Conservation (phyloP, 2,797 vertebrate genomes). For the Coluber constrictor region DNA sequence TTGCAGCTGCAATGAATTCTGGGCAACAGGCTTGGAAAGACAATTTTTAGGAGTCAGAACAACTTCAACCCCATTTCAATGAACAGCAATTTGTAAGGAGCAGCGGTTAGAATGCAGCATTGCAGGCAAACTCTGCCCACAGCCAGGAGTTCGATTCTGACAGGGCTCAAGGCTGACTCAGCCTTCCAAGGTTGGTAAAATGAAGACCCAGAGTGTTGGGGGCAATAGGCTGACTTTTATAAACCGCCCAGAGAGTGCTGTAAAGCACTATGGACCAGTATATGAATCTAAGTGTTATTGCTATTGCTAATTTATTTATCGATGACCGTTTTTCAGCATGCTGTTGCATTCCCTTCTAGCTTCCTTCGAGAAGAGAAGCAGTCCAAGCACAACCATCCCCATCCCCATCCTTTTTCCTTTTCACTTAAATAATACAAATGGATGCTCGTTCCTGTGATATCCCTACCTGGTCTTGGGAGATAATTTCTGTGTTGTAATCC, state of each 20-base stretch:
- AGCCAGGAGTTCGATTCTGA: background rate
- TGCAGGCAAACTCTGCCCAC: background rate
- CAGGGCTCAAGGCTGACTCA: background rate
- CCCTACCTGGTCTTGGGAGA: conserved; percentile 93
- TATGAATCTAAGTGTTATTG: background rate
- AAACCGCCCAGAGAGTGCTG: no score
- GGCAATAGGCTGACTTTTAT: background rate
- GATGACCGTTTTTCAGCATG: background rate
- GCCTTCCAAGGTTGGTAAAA: background rate
- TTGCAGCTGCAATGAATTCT: background rate
- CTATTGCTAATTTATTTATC: background rate
- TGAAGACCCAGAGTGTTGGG: background rate
- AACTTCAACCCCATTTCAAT: background rate
- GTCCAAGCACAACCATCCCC: background rate
- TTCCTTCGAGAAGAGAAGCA: background rate
- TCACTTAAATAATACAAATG: background rate
- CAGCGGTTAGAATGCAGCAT: background rate
- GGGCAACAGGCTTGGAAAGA: background rate
- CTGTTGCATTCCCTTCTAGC: background rate
- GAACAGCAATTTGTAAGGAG: background rate
- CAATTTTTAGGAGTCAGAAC: background rate
- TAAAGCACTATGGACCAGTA: background rate
- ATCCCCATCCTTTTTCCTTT: background rate
- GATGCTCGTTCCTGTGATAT: background rate
- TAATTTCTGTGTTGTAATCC: conserved; percentile 92